These are phyloP conservation scores for Tarsius wallacei DNA, from an alignment of 2,797 vertebrate genomes.

Conservation along the genomic window DNA sequence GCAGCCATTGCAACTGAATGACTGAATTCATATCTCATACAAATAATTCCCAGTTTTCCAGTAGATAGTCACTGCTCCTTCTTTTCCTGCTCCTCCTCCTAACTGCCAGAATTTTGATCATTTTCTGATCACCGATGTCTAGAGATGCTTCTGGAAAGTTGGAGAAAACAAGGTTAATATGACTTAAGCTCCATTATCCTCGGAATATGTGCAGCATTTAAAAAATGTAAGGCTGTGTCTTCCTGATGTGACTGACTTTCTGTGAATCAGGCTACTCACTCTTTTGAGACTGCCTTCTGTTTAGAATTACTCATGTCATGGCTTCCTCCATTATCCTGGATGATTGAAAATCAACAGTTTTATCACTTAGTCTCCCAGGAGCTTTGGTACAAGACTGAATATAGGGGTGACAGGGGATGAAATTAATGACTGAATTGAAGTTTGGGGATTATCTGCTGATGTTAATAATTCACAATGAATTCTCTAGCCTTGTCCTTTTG, in stretches of 20 bases:
- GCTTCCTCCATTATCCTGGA: constrained; percentile 19
- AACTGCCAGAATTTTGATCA: constrained; percentile 50
- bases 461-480: constrained; percentile 58
- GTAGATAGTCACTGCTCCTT: background rate
- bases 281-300: constrained; percentile 54
- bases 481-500: constrained; percentile 57
- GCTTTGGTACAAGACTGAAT: constrained; percentile 20
- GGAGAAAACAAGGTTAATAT: constrained; percentile 56
- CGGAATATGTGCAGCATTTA: constrained; percentile 38
- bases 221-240: constrained; percentile 45
- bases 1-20: background rate
- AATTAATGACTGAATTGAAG: constrained; percentile 39
- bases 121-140: constrained; percentile 57
- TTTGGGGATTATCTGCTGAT: constrained; percentile 47
- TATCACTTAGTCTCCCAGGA: constrained; percentile 26
- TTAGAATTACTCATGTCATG: constrained; percentile 50
- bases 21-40: constrained; percentile 19
- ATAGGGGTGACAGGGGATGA: background rate
- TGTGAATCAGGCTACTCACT: background rate
- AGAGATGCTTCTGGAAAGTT: constrained; percentile 43
- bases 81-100: constrained; percentile 30
- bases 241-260: constrained; percentile 35
- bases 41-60: constrained; percentile 39
- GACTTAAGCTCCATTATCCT: constrained; percentile 6
- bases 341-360: constrained; percentile 12